A percentile compares a stretch with the other conserved stretches of the same genome.
Conservation (phyloP, 2,888 invertebrate species). For the Podabrus alpinus region DNA sequence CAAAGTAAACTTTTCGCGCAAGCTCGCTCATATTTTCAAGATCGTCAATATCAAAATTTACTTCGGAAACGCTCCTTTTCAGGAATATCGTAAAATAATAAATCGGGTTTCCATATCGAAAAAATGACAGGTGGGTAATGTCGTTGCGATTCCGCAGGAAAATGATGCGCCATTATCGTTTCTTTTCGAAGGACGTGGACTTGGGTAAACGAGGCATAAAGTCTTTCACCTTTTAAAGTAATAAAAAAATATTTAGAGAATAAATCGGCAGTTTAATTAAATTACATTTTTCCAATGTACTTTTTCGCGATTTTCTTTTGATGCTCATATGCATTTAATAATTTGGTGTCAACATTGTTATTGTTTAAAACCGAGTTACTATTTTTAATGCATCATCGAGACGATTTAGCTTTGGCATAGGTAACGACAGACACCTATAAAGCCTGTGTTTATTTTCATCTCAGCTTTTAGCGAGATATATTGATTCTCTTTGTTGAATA, state of each 20-base stretch:
- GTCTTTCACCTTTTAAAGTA: conserved; percentile 32
- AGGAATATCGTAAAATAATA: conserved; percentile 38
- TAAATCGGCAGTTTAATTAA: not conserved
- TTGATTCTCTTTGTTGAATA: conserved; percentile 26
- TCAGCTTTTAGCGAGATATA: conserved; percentile 28
- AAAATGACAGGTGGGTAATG: conserved; percentile 36
- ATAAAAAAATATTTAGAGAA: not conserved
- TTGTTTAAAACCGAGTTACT: not conserved
- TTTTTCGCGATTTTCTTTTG: not conserved
- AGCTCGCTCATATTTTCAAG: conserved; percentile 23
- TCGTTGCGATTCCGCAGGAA: conserved; percentile 32
- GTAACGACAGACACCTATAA: conserved; percentile 31
- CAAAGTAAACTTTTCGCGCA: conserved; percentile 29
- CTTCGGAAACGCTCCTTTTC: conserved; percentile 30
- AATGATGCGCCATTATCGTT: conserved; percentile 32
- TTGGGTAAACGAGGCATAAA: conserved; percentile 35
- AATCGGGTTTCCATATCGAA: conserved; percentile 37
- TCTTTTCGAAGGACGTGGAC: conserved; percentile 33
- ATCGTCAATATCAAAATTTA: conserved; percentile 33
- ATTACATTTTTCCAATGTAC: not conserved
- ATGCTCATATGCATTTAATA: not conserved
- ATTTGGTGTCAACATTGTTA: not conserved
- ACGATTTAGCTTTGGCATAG: conserved; percentile 22
- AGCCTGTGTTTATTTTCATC: conserved; percentile 29
- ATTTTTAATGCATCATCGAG: conserved; percentile 2